These are phyloP conservation scores for Threskiornis aethiopicus DNA, from an alignment of 2,797 vertebrate genomes.

Conservation along the genomic window DNA sequence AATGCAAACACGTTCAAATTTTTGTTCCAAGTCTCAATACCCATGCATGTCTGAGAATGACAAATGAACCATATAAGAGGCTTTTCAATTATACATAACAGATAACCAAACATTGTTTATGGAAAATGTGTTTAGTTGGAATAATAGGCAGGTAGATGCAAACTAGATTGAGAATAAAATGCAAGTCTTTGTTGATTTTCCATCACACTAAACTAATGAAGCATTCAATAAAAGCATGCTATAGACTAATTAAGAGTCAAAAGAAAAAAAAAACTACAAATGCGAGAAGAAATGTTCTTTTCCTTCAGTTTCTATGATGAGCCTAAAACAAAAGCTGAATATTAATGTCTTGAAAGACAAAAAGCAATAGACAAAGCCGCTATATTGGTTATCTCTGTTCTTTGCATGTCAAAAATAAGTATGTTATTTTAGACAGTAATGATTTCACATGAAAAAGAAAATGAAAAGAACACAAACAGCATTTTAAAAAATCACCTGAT, in stretches of 20 bases:
- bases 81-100: neutral
- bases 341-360: neutral
- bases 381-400: neutral
- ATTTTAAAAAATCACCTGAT: neutral
- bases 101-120: neutral
- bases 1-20: neutral
- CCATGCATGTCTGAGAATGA: neutral
- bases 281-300: neutral
- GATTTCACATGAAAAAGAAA: neutral
- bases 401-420: neutral
- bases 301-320: neutral
- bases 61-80: neutral
- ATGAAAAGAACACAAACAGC: neutral
- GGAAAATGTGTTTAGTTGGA: neutral
- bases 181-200: constrained; percentile 6
- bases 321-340: neutral
- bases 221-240: neutral
- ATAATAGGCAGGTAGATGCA: neutral
- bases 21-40: neutral
- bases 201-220: neutral
- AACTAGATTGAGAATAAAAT: neutral
- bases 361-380: neutral
- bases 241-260: neutral
- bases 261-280: neutral
- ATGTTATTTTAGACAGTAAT: neutral